Evolutionary conservation across 2,113 vertebrate genomes (phyloP).

Genomic region (Sarotherodon lohbergeri): DNA sequence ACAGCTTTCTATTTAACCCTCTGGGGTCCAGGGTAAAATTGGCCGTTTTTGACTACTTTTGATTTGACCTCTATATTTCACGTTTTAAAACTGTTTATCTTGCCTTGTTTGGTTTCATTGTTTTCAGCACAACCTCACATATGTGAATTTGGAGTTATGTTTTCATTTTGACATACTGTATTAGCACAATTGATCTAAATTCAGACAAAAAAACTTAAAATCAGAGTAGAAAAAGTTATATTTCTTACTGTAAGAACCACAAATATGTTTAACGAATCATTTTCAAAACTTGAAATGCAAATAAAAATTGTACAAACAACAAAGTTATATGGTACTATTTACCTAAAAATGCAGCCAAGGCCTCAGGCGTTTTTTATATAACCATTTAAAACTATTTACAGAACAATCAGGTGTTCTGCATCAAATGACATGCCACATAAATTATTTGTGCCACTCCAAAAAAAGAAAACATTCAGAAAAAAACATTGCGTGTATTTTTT

Average conservation of each 20-base stretch:
- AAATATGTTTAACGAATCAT: not conserved
- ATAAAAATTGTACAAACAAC: not conserved
- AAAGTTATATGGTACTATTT: not conserved
- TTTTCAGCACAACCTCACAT: not conserved
- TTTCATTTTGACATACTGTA: not conserved
- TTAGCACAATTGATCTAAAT: not conserved
- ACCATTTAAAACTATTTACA: not conserved
- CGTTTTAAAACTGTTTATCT: not conserved
- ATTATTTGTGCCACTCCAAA: not conserved
- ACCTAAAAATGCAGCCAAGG: not conserved
- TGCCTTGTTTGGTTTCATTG: not conserved
- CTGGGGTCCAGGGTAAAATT: not conserved
- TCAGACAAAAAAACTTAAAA: not conserved
- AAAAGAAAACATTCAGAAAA: not conserved
- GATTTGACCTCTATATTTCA: not conserved
- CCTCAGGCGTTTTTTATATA: not conserved
- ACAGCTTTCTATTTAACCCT: not conserved
- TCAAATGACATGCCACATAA: not conserved
- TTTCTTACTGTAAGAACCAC: not conserved
- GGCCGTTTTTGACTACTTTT: not conserved
- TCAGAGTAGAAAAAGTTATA: not conserved
- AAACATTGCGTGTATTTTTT: accelerated
- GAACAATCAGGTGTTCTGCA: not conserved
- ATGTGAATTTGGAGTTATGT: not conserved
- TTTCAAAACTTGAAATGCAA: not conserved